A percentile compares a stretch with the other conserved stretches of the same genome.
Conservation (phyloP, 2,113 vertebrate genomes). For the Sigmodon hispidus region DNA sequence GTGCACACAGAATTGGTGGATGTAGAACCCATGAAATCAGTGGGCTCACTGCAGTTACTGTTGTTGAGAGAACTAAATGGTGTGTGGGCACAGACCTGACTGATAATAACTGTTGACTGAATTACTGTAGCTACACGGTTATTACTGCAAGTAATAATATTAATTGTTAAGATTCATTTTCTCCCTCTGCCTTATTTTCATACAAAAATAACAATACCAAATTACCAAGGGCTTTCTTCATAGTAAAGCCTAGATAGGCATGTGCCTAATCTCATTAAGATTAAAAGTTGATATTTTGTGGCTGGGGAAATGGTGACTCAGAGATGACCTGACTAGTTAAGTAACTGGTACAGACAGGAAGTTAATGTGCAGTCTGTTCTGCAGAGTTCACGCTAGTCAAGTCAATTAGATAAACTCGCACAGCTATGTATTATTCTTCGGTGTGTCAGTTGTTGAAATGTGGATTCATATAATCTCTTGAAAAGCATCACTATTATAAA, state of each 20-base stretch:
- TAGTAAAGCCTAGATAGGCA: background rate
- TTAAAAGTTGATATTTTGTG: background rate
- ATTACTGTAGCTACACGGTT: background rate
- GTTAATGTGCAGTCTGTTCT: background rate
- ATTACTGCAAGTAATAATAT: background rate
- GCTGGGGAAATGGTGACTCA: background rate
- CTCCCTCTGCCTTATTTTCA: background rate
- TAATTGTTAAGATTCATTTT: background rate
- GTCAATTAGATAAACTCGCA: background rate
- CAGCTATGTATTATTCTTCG: background rate
- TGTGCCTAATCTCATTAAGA: background rate
- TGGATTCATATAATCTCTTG: background rate
- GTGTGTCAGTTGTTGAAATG: background rate
- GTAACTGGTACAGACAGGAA: background rate
- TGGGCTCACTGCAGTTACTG: background rate
- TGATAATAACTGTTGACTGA: slow-evolving; percentile 5
- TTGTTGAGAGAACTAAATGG: background rate
- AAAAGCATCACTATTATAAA: background rate
- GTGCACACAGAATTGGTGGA: background rate
- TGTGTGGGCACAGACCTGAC: background rate
- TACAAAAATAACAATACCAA: slow-evolving; percentile 8
- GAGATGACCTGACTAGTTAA: background rate
- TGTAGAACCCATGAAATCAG: background rate
- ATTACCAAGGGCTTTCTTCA: background rate
- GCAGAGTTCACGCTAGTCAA: background rate